A percentile compares a stretch with the other conserved stretches of the same genome.
Evolutionary conservation across 1,140 invertebrate species (phyloP).

Genomic region (Zaprionus africanus): DNA sequence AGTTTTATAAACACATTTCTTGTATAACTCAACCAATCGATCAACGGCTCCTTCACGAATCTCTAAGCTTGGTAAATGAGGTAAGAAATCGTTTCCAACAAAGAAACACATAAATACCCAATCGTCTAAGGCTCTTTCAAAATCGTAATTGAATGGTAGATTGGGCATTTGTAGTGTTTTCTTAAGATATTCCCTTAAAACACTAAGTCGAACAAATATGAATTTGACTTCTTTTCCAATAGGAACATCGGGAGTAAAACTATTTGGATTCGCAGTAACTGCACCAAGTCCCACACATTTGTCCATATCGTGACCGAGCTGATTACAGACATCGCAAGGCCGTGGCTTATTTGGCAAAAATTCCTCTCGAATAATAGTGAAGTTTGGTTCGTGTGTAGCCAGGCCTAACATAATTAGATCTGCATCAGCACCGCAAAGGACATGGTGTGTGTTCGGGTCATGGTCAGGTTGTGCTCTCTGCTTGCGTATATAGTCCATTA

Average conservation of each 20-base stretch:
- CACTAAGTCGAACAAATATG: conserved; percentile 96
- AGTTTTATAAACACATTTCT: conserved; percentile 97
- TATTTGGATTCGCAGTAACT: conserved; percentile 56
- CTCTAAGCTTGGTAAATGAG: conserved; percentile 98
- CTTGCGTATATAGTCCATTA: conserved; percentile 99
- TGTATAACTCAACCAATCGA: conserved; percentile 96
- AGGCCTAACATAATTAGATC: conserved; percentile 99
- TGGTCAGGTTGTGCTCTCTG: conserved; percentile 98
- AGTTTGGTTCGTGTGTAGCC: conserved; percentile 99
- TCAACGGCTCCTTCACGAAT: conserved; percentile 99
- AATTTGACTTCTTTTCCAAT: conserved; percentile 91
- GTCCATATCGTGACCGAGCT: conserved; percentile 98
- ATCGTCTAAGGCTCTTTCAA: conserved; percentile 97
- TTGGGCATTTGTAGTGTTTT: conserved; percentile 96
- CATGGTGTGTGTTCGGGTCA: conserved; percentile 99
- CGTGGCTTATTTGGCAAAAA: conserved; percentile 98
- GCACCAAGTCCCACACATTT: conserved; percentile 92
- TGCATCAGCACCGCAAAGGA: conserved; percentile 98
- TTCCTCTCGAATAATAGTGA: conserved; percentile 99
- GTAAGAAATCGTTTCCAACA: conserved; percentile 99
- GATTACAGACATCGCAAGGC: conserved; percentile 98
- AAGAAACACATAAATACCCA: conserved; percentile 99
- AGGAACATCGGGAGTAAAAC: conserved; percentile 81
- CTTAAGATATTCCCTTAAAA: conserved; percentile 97
- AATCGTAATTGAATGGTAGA: conserved; percentile 95